Evolutionary conservation across 2,797 vertebrate genomes (phyloP), one percentile per base, ranked within the genome.

Genomic region (Bradypus variegatus): DNA sequence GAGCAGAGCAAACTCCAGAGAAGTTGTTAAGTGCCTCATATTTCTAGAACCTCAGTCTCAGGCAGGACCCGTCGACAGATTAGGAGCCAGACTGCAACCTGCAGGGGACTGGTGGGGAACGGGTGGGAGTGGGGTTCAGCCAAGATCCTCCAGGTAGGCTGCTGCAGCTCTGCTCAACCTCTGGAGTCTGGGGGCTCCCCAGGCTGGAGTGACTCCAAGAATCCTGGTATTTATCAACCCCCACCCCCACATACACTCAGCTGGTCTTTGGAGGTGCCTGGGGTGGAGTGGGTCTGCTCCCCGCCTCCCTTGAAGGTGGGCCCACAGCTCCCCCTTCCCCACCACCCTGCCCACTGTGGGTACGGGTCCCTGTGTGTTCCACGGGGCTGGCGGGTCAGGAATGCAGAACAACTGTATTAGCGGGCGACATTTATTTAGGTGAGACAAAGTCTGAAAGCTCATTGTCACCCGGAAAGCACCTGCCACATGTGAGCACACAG

Each of bases 21-120:
- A 76, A 5, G 2, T 6, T 0, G n/a, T 27, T 0, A 4, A 8
- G 33, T 18, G 29, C n/a, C 18, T 19, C 55, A 1, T 25, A 3
- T 53, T 70, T 60, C 53, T 2, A 0, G 70, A 86, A 55, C 70
- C 23, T 48, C 11, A 11, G 31, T 53, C 45, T 86, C 25, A 29
- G 78, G 78, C 8, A 27, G 41, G 65, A 41, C 69, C 7, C 2
- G 31, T 53, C 33, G 41, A 38, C 41, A 8, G 2, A 6, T 23
- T 23, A 31, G 14, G 58, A 73, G 41, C 70, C 21, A 53, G 65
- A 60, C 48, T 36, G 38, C 27, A 0, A 2, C 4, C 45, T 12
- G 5, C 64, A n/a, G 55, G 38, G 38, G 4, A 6, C 31, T 87
- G 18, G 25, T 18, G 3, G 12, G 3, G 10, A 21, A 27, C 13